Evolutionary conservation across 2,888 invertebrate species (phyloP).

Genomic region (Helleia helle): DNA sequence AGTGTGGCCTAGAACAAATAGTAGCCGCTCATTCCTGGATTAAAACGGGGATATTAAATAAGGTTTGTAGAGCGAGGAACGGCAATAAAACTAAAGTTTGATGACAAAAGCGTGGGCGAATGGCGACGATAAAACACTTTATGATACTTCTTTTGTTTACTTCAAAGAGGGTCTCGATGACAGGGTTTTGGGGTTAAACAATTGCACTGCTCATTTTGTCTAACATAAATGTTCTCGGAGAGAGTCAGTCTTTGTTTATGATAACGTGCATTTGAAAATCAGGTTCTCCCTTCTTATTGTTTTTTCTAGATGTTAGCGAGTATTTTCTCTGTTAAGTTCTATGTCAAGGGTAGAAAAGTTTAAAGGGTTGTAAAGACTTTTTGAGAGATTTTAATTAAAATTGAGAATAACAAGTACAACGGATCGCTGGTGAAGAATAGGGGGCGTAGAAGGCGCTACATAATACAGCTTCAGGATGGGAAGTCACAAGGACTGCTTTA

Average conservation of each 20-base stretch:
- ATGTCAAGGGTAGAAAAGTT: no score
- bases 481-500: no score
- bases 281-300: slow-evolving; percentile 12
- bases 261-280: slow-evolving; percentile 14
- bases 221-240: slow-evolving; percentile 34
- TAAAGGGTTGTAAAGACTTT: no score
- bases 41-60: no score
- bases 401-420: no score
- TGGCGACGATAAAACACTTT: slow-evolving; percentile 49
- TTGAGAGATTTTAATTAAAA: no score
- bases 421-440: no score
- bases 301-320: slow-evolving; percentile 13
- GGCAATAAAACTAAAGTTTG: neutral
- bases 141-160: slow-evolving; percentile 55
- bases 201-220: slow-evolving; percentile 31
- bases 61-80: neutral
- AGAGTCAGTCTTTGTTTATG: slow-evolving; percentile 32
- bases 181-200: slow-evolving; percentile 33
- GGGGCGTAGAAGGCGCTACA: no score
- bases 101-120: neutral
- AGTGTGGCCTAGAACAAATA: no score
- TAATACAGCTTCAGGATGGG: no score
- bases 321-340: no score
- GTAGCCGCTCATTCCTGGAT: no score
- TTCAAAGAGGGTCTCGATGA: slow-evolving; percentile 41